Evolutionary conservation across 2,113 vertebrate genomes (phyloP), one percentile per base, ranked within the genome.

Genomic region (Atherinomorus stipes): DNA sequence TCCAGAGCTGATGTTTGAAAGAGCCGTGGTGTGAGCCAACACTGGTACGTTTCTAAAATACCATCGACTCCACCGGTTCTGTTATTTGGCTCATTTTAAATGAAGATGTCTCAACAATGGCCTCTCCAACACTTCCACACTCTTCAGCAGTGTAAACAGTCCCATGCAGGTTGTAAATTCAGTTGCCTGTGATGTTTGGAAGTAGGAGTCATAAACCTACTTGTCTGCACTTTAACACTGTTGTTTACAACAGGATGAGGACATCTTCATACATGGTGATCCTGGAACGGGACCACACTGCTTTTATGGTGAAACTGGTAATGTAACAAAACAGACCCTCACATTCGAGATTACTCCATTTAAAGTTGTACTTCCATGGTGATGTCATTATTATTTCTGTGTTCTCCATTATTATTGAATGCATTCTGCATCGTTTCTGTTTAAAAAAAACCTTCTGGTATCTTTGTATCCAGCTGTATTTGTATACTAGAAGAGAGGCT

Each of bases 241-340:
- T 16, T 74, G 72, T 81, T 77, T 76, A 79, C 58, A 69, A n/a
- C 50, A 76, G 70, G 45, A 67, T 51, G 49, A 25, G 72, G 71
- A 81, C 72, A 2, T 84, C 77, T n/a, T 67, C 82, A 81, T 88
- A 85, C 84, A 85, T 70, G 85, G 86, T 57, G 21, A 52, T n/a
- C 7, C 5, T 47, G 44, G 7, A 18, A 47, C 18, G 4, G 13
- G 44, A 47, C 71, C 21, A 31, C 22, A 70, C 70, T 84, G 18
- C 80, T 74, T 90, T 77, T 88, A 87, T 85, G 82, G 86, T 40
- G 25, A 80, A 71, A 71, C 72, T 59, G n/a, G n/a, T 57, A 66
- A 83, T 76, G 74, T 22, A 15, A 65, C 16, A 77, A 21, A 61
- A 40, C 7, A 1, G 23, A 23, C 12, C 19, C 61, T 68, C 8